Conservation (phyloP, 2,888 invertebrate genomes). For the Emmelina monodactyla region DNA sequence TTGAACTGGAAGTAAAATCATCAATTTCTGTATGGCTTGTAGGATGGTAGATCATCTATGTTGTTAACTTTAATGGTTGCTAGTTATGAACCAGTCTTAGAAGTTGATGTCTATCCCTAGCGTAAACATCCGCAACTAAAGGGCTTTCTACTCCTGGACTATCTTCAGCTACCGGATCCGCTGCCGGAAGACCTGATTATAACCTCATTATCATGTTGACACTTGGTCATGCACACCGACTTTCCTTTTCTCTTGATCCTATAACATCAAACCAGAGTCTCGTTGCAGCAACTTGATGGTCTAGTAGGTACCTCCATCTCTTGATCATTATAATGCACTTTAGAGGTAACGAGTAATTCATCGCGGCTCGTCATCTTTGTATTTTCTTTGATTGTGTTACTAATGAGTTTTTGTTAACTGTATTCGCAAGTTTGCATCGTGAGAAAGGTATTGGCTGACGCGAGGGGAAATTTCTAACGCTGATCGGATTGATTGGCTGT, state of each 20-base stretch:
- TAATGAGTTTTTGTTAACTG: neutral
- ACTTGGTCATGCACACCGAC: conserved; percentile 12
- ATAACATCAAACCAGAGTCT: neutral
- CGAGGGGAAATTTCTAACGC: no score
- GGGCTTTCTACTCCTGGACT: conserved; percentile 40
- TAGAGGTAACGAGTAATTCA: neutral
- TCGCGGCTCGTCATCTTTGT: neutral
- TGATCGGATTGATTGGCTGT: no score
- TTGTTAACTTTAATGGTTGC: conserved; percentile 22
- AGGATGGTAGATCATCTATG: no score
- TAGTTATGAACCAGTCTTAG: conserved; percentile 28
- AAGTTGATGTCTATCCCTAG: conserved; percentile 38
- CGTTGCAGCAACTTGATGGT: neutral
- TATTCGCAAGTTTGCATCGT: neutral
- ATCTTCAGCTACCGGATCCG: conserved; percentile 26
- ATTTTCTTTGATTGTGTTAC: neutral
- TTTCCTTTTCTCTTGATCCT: conserved; percentile 29
- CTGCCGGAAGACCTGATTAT: conserved; percentile 46
- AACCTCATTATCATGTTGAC: conserved; percentile 31
- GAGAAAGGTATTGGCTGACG: no score
- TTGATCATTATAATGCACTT: conserved; percentile 16
- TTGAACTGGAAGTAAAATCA: no score
- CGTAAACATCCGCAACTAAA: conserved; percentile 38
- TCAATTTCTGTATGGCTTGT: no score
- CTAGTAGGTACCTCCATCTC: conserved; percentile 4